Percentiles rank a stretch among this genome's conserved stretches.
phyloP scores from a whole-genome alignment of 1,140 invertebrate species.

The Drosophila biarmipes region DNA sequence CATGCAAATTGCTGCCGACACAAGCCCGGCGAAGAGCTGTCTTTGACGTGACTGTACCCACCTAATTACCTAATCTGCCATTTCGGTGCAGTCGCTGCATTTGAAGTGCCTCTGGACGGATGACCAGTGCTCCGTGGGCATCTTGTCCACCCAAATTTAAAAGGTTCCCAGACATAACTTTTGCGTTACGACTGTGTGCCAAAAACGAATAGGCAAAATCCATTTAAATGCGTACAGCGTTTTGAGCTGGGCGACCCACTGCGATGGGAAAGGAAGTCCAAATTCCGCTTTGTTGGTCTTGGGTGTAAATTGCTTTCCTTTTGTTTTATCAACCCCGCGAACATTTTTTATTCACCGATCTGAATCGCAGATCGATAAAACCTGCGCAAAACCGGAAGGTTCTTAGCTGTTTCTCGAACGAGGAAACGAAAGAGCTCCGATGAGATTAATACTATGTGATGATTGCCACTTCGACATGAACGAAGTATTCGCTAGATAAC shows the following conservation, averaged over 20 bases:
- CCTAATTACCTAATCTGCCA: conserved; percentile 63
- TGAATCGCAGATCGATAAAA: conserved; percentile 19
- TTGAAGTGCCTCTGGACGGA: conserved; percentile 33
- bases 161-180: conserved; percentile 62
- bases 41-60: conserved; percentile 69
- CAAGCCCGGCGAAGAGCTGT: conserved; percentile 47
- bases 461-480: not conserved
- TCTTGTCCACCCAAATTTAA: conserved; percentile 5
- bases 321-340: conserved; percentile 16
- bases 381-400: conserved; percentile 12
- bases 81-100: conserved; percentile 45
- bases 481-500: not conserved
- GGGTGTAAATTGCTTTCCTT: conserved; percentile 35
- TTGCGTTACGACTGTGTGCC: conserved; percentile 28
- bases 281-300: conserved; percentile 56
- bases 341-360: conserved; percentile 26
- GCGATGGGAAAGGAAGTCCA: conserved; percentile 73
- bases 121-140: conserved; percentile 13
- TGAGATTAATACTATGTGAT: not conserved
- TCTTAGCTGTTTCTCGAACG: conserved; percentile 9
- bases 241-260: conserved; percentile 39
- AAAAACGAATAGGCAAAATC: conserved; percentile 27
- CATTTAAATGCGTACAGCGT: conserved; percentile 66
- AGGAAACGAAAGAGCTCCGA: conserved; percentile 19
- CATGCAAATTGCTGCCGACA: conserved; percentile 66